Base-by-base conservation (phyloP, 1,140 invertebrate genomes). In the Ridgeia piscesae region DNA sequence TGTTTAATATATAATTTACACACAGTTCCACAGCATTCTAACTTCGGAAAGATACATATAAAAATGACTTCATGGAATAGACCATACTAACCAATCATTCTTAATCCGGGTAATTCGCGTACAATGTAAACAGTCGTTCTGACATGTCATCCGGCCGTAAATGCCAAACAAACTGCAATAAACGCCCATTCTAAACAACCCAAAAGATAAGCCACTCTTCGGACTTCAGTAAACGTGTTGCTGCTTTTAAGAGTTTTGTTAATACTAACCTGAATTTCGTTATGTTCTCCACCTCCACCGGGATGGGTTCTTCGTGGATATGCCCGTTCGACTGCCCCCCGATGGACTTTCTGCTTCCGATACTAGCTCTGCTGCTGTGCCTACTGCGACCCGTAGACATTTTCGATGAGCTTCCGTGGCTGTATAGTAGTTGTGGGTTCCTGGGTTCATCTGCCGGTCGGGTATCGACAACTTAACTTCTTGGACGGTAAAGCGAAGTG, bases 401-500 rank as follows among this genome's bases (percentile, higher is more conserved):
- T 27, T 77, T 77, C 58, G 58, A 77, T 27, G 58, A 9, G 58
- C 58, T 77, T 77, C 58, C 58, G 58, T 77, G 58, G 17, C 58
- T 77, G 58, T 77, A 21, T 77, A 77, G 58, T 77, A 77, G 58
- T 77, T 77, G 2, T 77, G 58, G 58, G 58, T 77, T 31, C 58
- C 58, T 77, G 58, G 58, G 58, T 77, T 77, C 58, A 77, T 77
- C 58, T 77, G 58, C 58, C 58, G 58, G 58, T 77, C 58, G 58
- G 14, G 58, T 77, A 77, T 77, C 58, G 58, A 77, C 58, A 21
- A 77, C 58, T 77, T 77, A 77, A 77, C 58, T 77, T 77, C 58
- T 77, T 77, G 17, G 58, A 77, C 58, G 58, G 58, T 77, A 77
- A 77, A 77, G 58, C 58, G 58, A 77, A 77, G 2, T 17, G 58